Conservation (phyloP, 2,113 vertebrate genomes). For the Dromas ardeola region DNA sequence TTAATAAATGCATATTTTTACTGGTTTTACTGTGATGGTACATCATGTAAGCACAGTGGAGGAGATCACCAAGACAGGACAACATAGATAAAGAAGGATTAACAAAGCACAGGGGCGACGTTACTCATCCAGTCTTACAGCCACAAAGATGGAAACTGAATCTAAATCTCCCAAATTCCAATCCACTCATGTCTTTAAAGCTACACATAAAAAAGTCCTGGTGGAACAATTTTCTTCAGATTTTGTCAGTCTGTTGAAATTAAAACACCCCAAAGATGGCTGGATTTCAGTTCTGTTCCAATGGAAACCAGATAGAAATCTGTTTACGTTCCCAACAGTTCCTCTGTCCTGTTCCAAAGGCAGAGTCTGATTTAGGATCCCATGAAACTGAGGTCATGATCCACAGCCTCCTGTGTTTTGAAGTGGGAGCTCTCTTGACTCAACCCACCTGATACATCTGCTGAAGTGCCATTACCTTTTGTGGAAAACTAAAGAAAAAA, state of each 20-base stretch:
- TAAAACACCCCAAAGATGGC: neutral
- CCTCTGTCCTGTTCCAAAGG: neutral
- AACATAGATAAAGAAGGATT: neutral
- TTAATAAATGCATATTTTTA: neutral
- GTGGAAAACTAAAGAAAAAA: neutral
- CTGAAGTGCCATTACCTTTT: neutral
- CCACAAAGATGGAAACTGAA: neutral
- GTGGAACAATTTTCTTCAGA: neutral
- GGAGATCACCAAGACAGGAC: neutral
- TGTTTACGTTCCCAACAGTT: neutral
- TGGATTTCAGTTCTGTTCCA: neutral
- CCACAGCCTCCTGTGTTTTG: neutral
- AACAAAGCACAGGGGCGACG: neutral
- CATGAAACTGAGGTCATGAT: neutral
- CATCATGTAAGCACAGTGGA: neutral
- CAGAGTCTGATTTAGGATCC: neutral
- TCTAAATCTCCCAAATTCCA: neutral
- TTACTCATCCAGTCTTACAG: neutral
- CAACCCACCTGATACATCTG: rapidly evolving
- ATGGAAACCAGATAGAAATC: neutral
- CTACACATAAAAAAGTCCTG: neutral
- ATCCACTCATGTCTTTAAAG: neutral
- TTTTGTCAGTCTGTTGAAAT: neutral
- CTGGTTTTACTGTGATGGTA: neutral
- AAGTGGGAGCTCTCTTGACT: neutral